Percentiles rank a stretch among this genome's conserved stretches.
These are phyloP conservation scores for Takifugu ocellatus DNA, from an alignment of 2,797 vertebrate species.

Conservation along the genomic window DNA sequence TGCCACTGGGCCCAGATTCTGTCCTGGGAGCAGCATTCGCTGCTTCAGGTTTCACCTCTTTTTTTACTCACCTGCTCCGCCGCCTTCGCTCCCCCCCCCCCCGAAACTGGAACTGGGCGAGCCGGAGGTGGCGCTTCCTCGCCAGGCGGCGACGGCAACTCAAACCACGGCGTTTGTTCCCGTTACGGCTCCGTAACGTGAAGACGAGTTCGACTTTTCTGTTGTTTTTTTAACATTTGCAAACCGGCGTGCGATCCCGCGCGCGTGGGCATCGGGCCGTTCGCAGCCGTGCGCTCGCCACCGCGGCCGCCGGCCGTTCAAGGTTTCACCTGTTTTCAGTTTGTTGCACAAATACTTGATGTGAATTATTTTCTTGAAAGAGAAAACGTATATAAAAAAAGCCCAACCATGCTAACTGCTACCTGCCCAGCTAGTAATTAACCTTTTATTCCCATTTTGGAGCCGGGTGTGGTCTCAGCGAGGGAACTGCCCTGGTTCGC, in stretches of 20 bases:
- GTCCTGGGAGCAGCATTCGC: constrained; percentile 35
- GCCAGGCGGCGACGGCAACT: constrained; percentile 47
- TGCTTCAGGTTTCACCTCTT: constrained; percentile 12
- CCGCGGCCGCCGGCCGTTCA: constrained; percentile 46
- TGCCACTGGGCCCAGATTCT: constrained; percentile 24
- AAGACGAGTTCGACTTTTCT: constrained; percentile 46
- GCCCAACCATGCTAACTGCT: constrained; percentile 47
- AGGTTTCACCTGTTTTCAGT: constrained; percentile 29
- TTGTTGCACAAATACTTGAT: constrained; percentile 34
- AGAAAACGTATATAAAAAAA: constrained; percentile 31
- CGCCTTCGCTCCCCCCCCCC: constrained; percentile 45
- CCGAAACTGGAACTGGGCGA: constrained; percentile 35
- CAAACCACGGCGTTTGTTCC: constrained; percentile 49
- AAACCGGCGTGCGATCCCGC: constrained; percentile 62
- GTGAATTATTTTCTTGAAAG: constrained; percentile 7
- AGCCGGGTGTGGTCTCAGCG: constrained; percentile 44
- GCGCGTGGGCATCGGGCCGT: constrained; percentile 31
- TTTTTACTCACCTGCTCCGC: constrained; percentile 35
- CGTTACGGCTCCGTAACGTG: constrained; percentile 63
- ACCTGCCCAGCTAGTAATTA: constrained; percentile 44
- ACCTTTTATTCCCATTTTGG: constrained; percentile 40
- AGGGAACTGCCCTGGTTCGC: constrained; percentile 35
- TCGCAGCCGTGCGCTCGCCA: constrained; percentile 34
- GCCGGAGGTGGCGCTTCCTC: constrained; percentile 28
- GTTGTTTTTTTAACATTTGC: constrained; percentile 55